A percentile compares a stretch with the other conserved stretches of the same genome.
phyloP scores from a whole-genome alignment of 64 coral and sea anemone species.

The Porites australiensis region DNA sequence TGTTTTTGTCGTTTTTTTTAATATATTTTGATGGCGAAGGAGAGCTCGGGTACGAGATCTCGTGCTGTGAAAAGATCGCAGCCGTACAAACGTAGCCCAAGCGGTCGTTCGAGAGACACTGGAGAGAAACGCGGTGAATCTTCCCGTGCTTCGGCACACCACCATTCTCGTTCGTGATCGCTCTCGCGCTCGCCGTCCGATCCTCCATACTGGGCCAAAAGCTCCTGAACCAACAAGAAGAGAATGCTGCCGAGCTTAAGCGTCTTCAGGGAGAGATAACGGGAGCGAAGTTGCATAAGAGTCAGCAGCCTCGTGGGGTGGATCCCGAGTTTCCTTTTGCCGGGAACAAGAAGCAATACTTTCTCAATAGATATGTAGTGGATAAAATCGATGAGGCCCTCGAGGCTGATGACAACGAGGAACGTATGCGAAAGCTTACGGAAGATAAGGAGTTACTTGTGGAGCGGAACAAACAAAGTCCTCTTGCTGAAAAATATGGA shows the following conservation, averaged over 20 bases:
- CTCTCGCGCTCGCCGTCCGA: neutral
- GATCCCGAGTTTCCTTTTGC: neutral
- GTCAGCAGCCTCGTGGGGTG: neutral
- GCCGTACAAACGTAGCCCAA: neutral
- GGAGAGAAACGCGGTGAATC: neutral
- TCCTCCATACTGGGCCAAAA: neutral
- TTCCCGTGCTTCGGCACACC: neutral
- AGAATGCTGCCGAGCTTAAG: neutral
- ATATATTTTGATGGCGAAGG: neutral
- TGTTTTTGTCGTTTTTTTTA: neutral
- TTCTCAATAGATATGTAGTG: neutral
- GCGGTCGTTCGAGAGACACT: neutral
- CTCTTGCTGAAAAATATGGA: constrained; percentile 10
- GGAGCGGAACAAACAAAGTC: constrained; percentile 25
- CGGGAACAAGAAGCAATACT: neutral
- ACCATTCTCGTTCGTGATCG: neutral
- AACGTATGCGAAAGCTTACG: neutral
- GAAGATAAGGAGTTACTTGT: constrained; percentile 32
- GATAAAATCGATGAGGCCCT: neutral
- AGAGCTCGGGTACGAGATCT: neutral
- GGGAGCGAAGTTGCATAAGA: neutral
- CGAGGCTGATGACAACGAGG: neutral
- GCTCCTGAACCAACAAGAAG: neutral
- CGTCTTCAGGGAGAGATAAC: neutral
- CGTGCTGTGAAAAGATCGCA: neutral